Percentiles rank a stretch among this genome's conserved stretches.
These are phyloP conservation scores for Abramis brama DNA, from an alignment of 2,113 vertebrate genomes.

Conservation along the genomic window DNA sequence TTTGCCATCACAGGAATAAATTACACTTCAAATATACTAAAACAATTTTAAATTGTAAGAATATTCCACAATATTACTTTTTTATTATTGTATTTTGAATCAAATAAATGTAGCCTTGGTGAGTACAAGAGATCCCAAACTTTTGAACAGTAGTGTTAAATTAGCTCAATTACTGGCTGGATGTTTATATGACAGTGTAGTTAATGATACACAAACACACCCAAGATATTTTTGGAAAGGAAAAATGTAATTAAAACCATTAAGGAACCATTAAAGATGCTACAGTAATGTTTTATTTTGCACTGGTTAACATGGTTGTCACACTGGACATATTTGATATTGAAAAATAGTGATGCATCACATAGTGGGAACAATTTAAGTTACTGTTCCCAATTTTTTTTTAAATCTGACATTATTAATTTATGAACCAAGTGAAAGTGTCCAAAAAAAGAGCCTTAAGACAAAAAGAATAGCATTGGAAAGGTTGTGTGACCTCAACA, in stretches of 20 bases:
- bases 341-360: neutral
- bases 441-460: neutral
- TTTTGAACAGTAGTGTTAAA: no score
- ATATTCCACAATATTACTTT: no score
- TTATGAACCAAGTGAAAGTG: neutral
- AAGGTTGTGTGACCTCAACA: neutral
- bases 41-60: no score
- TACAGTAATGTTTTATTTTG: neutral
- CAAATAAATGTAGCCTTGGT: no score
- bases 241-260: neutral
- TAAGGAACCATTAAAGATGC: neutral
- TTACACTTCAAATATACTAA: no score
- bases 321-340: neutral
- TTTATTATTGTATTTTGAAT: no score
- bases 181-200: no score
- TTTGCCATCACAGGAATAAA: no score
- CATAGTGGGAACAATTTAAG: neutral
- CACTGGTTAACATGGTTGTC: neutral
- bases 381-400: neutral
- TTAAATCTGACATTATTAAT: neutral
- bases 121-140: no score
- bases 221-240: no score
- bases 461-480: neutral
- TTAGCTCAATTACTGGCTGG: no score
- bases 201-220: no score